Evolutionary conservation across 2,888 invertebrate species (phyloP).

Genomic region (Merodon equestris): DNA sequence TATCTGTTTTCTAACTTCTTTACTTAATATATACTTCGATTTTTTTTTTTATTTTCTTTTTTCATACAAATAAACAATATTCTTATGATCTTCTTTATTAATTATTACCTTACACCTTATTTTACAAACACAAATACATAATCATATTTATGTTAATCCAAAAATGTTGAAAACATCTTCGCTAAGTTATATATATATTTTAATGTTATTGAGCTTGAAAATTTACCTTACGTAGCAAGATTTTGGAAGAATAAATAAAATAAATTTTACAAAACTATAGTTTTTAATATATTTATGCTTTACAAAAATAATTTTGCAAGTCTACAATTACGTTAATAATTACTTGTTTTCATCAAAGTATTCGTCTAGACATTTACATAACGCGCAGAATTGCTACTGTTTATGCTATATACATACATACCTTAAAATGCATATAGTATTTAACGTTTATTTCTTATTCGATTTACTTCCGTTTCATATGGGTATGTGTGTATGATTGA

Average conservation of each 20-base stretch:
- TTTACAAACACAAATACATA: conserved; percentile 56
- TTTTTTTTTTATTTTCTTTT: conserved; percentile 20
- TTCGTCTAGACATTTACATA: conserved; percentile 25
- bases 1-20: background rate
- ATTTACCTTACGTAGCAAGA: conserved; percentile 12
- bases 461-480: background rate
- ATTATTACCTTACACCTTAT: conserved; percentile 49
- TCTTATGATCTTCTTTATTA: conserved; percentile 7
- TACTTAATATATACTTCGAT: conserved; percentile 25
- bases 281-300: conserved; percentile 11
- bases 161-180: conserved; percentile 44
- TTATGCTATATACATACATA: conserved; percentile 10
- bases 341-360: conserved; percentile 6
- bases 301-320: conserved; percentile 64
- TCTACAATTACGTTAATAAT: conserved; percentile 38
- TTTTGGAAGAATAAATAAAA: background rate
- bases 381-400: background rate
- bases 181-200: conserved; percentile 15
- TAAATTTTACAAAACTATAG: background rate
- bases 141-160: conserved; percentile 35
- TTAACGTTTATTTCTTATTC: too few relatives aligned
- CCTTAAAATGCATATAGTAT: too few relatives aligned
- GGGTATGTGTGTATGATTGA: conserved; percentile 15
- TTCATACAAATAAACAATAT: conserved; percentile 41
- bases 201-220: conserved; percentile 20